phyloP scores from a whole-genome alignment of 2,888 invertebrate genomes.

The Branchipolynoe longqiensis region DNA sequence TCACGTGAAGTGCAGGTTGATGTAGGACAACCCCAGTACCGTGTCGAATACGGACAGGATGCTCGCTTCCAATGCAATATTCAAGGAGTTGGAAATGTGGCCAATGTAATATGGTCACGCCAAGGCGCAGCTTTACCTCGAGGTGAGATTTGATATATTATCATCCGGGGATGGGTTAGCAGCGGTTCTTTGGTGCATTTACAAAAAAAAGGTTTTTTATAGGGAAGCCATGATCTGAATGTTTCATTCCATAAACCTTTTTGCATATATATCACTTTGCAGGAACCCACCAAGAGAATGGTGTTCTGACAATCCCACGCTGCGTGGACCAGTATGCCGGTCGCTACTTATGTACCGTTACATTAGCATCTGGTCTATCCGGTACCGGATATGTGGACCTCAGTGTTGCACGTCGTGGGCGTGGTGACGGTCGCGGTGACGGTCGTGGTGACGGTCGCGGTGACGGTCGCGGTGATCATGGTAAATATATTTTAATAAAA shows the following conservation, averaged over 20 bases:
- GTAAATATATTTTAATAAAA: too few species aligned
- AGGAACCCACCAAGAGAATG: constrained; percentile 82
- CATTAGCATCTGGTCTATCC: constrained; percentile 35
- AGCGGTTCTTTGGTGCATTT: too few species aligned
- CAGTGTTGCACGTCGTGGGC: constrained; percentile 34
- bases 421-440: background rate
- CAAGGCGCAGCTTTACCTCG: too few species aligned
- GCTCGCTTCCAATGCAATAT: constrained; percentile 83
- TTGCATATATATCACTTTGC: too few species aligned
- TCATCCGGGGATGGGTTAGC: too few species aligned
- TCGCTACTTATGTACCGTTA: constrained; percentile 88
- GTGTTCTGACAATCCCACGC: constrained; percentile 87
- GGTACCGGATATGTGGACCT: constrained; percentile 53
- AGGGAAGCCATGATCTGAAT: too few species aligned
- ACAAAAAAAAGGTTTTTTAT: too few species aligned
- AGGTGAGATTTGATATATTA: too few species aligned
- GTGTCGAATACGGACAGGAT: constrained; percentile 83
- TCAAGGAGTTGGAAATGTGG: constrained; percentile 41
- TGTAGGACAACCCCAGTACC: constrained; percentile 62
- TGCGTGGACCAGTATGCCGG: constrained; percentile 90
- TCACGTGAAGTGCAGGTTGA: background rate
- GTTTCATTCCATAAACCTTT: too few species aligned
- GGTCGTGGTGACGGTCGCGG: constrained; percentile 3
- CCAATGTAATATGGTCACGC: constrained; percentile 72
- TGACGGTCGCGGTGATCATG: background rate